Evolutionary conservation across 2,113 vertebrate genomes (phyloP), one percentile per base, ranked within the genome.

Genomic region (Nettapus auritus): DNA sequence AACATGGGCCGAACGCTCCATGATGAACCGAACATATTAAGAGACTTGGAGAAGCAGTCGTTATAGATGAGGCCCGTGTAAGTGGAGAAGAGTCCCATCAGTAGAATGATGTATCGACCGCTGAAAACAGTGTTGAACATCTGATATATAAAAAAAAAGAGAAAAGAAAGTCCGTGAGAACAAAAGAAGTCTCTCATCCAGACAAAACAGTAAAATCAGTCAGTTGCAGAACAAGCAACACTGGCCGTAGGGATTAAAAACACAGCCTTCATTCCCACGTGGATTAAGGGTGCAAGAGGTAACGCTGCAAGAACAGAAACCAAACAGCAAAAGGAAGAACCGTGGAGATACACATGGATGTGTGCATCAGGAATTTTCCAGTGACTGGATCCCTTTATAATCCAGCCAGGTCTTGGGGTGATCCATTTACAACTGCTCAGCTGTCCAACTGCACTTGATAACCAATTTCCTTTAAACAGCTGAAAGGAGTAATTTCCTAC

Each of bases 61-160:
- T 99, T 99, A 97, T 99, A 99, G 98, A 99, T 99, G 95, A 99
- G 98, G 42, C 99, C 99, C 0, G 99, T 99, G 97, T 99, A 99
- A 11, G 98, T 97, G 36, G 99, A 99, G 98, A 99, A 99, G 19
- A 99, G n/a, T 8, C 99, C 99, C 99, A 99, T 99, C 80, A 99
- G 95, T 21, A 99, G 98, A 93, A 99, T 99, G 88, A 99, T 99
- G 98, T 99, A 99, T 4, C 99, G 98, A 0, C 99, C 99, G 3
- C 98, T 98, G 77, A 99, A 99, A 95, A 99, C 95, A 95, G 98
- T 99, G 97, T 93, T 99, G 96, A 99, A 99, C 98, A 99, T 99
- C 99, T 99, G 91, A 60, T 1, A 31, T 10, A 3, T 63, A 83
- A 44, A 67, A 83, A 44, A 74, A 78, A 55, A 42, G 28, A 25